Evolutionary conservation across 1,140 invertebrate species (phyloP).

Genomic region (Drosophila kohkoa): DNA sequence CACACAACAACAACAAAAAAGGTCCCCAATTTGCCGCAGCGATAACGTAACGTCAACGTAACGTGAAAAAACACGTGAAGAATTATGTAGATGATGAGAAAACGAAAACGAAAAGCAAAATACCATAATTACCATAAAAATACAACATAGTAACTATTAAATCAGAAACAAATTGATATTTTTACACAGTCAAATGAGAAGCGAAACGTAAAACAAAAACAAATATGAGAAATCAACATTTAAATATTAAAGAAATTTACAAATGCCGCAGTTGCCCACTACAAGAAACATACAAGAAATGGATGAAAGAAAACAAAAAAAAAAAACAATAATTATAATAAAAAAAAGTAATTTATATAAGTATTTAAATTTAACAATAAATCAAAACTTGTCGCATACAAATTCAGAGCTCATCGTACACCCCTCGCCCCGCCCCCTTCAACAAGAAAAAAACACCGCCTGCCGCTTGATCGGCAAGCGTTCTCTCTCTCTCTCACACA

Average conservation of each 20-base stretch:
- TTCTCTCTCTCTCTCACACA: slow-evolving; percentile 39
- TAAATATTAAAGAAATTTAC: slow-evolving; percentile 77
- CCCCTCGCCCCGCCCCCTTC: slow-evolving; percentile 20
- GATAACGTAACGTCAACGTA: slow-evolving; percentile 47
- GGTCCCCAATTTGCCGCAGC: slow-evolving; percentile 58
- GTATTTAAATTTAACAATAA: slow-evolving; percentile 82
- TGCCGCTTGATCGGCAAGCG: slow-evolving; percentile 21
- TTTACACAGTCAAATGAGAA: slow-evolving; percentile 74
- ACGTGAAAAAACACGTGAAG: neutral
- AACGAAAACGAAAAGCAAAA: slow-evolving; percentile 39
- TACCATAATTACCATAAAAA: slow-evolving; percentile 33
- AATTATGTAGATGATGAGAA: slow-evolving; percentile 1
- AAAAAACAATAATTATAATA: slow-evolving; percentile 81
- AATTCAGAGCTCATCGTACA: slow-evolving; percentile 47
- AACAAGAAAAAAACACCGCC: neutral
- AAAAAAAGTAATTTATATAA: slow-evolving; percentile 77
- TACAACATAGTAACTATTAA: slow-evolving; percentile 66
- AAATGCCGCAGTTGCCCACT: slow-evolving; percentile 83
- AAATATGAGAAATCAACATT: slow-evolving; percentile 55
- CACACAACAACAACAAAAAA: neutral
- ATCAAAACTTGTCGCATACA: slow-evolving; percentile 80
- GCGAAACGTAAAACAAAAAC: slow-evolving; percentile 28
- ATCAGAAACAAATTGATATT: slow-evolving; percentile 77
- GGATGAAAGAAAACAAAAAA: slow-evolving; percentile 71
- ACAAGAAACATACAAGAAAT: slow-evolving; percentile 63